Base-by-base conservation (phyloP, 2,113 vertebrate species). In the Felis chaus region DNA sequence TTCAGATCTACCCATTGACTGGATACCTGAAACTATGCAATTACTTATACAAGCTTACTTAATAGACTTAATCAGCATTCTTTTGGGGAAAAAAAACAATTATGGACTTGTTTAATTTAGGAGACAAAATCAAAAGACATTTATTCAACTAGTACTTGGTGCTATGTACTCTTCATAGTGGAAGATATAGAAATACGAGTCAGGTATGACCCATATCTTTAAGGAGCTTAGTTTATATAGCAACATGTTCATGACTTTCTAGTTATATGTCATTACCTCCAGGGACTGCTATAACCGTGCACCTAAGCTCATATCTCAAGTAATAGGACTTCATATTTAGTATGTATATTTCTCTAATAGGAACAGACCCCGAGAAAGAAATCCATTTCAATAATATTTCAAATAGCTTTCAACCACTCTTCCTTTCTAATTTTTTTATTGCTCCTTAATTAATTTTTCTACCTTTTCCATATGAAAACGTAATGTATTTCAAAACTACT, bases 381-480 rank as follows among this genome's bases (percentile, higher is more conserved):
- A 94, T 74, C 1, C 12, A 89, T 73, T 90, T 83, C 66, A 87
- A 16, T 50, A 94, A 91, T 91, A 93, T 93, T 91, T 95, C 61
- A 91, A 81, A 83, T 71, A 90, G 41, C 7, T 86, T 97, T 39
- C 33, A 96, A 74, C 29, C 25, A 89, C 7, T 89, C 73, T 87
- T 95, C 55, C 50, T 89, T 79, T 89, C n/a, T 93, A 91, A 89
- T 83, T 81, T 55, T 85, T 68, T 16, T 7, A 45, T 29, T 89
- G 6, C 7, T 86, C 53, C 53, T 93, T 57, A 31, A 66, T 94
- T 88, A 53, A 74, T 95, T 91, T 88, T 82, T 25, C 12, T 93
- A 33, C 33, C 33, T 71, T 97, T 92, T 66, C 65, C 18, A 36
- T 65, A 2, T 80, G 57, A 94, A 96, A 97, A 89, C 19, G 41